Evolutionary conservation across 2,888 invertebrate genomes (phyloP), one percentile per base, ranked within the genome.

Genomic region (Phengaris arion): DNA sequence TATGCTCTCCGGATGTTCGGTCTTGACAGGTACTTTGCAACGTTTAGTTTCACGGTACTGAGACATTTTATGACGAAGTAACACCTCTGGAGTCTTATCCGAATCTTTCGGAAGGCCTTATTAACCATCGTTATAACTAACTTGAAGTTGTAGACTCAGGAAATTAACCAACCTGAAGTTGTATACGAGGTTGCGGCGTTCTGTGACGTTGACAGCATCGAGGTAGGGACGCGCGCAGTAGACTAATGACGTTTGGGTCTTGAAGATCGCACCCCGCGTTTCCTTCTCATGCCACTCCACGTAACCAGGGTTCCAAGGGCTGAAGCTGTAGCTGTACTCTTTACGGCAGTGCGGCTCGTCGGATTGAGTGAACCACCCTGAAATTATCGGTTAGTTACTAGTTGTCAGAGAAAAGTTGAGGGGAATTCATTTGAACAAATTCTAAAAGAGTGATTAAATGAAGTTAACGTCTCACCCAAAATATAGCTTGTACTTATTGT

Each of bases 111-210:
- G 6, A 15, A 57, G 57, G 57, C 15, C n/a, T 57, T 2, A 57
- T 57, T 22, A 9, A 10, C 59, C n/a, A 6, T 48, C 6, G 48
- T 48, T 7, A 8, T 7, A 48, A 48, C 8, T 6, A 45, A 45
- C 22, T 13, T 46, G 12, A 74, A 13, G n/a, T 6, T 72, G 51
- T 48, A 10, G 35, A 64, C 46, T 15, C 13, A n/a, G 12, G 35
- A 12, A 1, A 22, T 7, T 48, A 12, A 57, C 75, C 83, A 77
- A 94, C 94, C 88, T 95, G 87, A 97, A 97, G 87, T 97, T 96
- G 88, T 98, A 98, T n/a, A 97, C 97, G 81, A 98, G 92, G 87
- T 98, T 98, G 80, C 98, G 95, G 78, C 98, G 95, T 86, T 98
- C 98, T 0, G 98, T 98, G 70, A 98, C 97, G 85, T 97, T 96